These are phyloP conservation scores for Pycnomerus fuliginosus DNA, from an alignment of 2,888 invertebrate species.

Conservation along the genomic window DNA sequence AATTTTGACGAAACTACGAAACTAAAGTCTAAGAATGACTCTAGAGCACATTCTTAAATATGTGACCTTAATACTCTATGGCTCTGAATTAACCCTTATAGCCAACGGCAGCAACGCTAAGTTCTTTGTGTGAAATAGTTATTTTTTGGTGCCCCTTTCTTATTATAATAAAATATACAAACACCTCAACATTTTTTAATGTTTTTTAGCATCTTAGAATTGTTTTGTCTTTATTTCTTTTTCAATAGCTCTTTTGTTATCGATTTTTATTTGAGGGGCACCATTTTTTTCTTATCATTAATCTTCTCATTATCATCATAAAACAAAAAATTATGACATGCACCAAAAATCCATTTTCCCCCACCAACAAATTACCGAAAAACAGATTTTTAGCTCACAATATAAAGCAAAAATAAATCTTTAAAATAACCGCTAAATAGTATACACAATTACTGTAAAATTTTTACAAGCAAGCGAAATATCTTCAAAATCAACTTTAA, in stretches of 20 bases:
- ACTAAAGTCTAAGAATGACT: no score
- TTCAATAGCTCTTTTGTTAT: constrained; percentile 11
- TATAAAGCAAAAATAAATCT: constrained; percentile 10
- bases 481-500: constrained; percentile 6
- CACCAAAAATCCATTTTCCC: constrained; percentile 19
- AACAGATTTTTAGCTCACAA: constrained; percentile 20
- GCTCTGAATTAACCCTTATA: no score
- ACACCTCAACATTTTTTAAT: constrained; percentile 24
- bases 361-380: constrained; percentile 1
- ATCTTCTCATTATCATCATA: constrained; percentile 16
- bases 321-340: no score
- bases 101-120: no score
- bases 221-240: constrained; percentile 9
- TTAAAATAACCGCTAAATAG: constrained; percentile 3
- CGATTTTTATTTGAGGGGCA: constrained; percentile 11
- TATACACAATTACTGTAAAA: not conserved
- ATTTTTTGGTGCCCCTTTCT: constrained; percentile 35
- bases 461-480: not conserved
- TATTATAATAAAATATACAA: constrained; percentile 40
- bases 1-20: no score
- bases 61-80: no score
- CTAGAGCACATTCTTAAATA: no score
- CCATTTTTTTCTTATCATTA: constrained; percentile 22
- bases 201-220: constrained; percentile 12
- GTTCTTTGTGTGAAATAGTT: constrained; percentile 12